Evolutionary conservation across 2,113 vertebrate species (phyloP).

Genomic region (Thamnophis sirtalis): DNA sequence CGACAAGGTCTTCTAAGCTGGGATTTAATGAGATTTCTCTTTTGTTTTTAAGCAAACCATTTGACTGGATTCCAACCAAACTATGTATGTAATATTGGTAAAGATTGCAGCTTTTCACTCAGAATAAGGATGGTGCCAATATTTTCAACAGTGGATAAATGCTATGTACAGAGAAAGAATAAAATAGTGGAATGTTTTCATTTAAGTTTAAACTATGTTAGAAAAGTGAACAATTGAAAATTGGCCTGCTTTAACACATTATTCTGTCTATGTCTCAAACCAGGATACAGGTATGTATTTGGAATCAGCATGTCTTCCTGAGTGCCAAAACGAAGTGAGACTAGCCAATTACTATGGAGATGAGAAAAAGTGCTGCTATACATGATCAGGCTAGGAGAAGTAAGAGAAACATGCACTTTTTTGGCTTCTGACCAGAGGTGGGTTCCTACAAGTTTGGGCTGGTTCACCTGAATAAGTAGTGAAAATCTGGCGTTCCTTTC

Average conservation of each 20-base stretch:
- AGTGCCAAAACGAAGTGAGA: neutral
- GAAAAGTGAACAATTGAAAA: slow-evolving; percentile 36
- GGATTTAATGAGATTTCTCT: slow-evolving; percentile 48
- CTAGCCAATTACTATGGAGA: neutral
- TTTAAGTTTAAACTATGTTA: slow-evolving; percentile 54
- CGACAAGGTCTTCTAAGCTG: slow-evolving; percentile 67
- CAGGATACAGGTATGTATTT: neutral
- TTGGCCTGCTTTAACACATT: slow-evolving; percentile 44
- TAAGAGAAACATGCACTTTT: neutral
- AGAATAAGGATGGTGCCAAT: neutral
- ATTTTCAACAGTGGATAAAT: slow-evolving; percentile 45
- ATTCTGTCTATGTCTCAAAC: neutral
- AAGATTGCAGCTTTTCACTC: neutral
- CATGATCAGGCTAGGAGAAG: neutral
- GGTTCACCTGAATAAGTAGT: too few relatives aligned
- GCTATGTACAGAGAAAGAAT: slow-evolving; percentile 45
- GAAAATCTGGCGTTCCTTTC: too few relatives aligned
- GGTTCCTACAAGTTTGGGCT: too few relatives aligned
- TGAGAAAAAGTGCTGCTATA: neutral
- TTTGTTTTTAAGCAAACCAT: neutral
- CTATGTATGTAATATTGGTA: slow-evolving; percentile 13
- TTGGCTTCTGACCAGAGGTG: neutral
- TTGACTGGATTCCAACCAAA: slow-evolving; percentile 34
- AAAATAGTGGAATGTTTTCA: slow-evolving; percentile 38
- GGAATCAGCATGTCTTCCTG: neutral